phyloP scores from a whole-genome alignment of 2,797 vertebrate genomes.

The Rhodeus uyekii region DNA sequence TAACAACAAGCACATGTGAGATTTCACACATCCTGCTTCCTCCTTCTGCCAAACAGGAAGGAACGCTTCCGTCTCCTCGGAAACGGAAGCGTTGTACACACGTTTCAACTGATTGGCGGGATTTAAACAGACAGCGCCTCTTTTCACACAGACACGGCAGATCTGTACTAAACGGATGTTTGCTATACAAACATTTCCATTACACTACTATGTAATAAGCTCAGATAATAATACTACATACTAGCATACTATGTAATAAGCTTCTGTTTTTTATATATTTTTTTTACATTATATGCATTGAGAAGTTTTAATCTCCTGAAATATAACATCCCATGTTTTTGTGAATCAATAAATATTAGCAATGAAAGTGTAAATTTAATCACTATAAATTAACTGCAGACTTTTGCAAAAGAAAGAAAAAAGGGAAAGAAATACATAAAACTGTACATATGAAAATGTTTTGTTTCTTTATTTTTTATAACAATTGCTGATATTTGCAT shows the following conservation, averaged over 20 bases:
- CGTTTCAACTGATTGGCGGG: slow-evolving; percentile 66
- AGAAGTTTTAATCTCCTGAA: neutral
- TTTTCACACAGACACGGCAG: neutral
- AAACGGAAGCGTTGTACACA: slow-evolving; percentile 73
- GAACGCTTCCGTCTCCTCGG: slow-evolving; percentile 39
- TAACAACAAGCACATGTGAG: slow-evolving; percentile 62
- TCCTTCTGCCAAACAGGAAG: slow-evolving; percentile 54
- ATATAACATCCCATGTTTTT: neutral
- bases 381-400: neutral
- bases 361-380: too few relatives aligned
- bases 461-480: neutral
- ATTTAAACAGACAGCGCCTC: slow-evolving; percentile 75
- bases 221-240: neutral
- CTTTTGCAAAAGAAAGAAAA: neutral
- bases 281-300: neutral
- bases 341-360: neutral
- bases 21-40: slow-evolving; percentile 69
- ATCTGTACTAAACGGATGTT: neutral
- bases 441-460: neutral
- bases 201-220: neutral
- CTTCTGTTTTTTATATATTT: neutral
- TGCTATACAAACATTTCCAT: neutral
- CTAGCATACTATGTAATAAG: neutral
- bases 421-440: neutral
- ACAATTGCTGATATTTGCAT: neutral